Evolutionary conservation across 2,888 invertebrate species (phyloP).

Genomic region (Troides oblongomaculatus): DNA sequence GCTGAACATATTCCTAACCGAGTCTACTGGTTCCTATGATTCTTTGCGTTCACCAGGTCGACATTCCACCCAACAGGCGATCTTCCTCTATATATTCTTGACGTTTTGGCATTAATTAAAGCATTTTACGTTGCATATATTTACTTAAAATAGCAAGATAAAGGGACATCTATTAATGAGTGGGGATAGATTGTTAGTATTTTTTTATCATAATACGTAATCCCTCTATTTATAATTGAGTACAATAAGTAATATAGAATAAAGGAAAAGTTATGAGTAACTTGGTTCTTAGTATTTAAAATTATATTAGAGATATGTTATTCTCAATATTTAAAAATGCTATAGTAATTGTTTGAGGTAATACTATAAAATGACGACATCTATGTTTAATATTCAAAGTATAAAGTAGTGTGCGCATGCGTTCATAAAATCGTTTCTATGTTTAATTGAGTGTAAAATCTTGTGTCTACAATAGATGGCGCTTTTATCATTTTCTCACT

Average conservation of each 20-base stretch:
- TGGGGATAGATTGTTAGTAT: background rate
- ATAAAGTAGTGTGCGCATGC: slow-evolving; percentile 23
- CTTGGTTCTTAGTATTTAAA: background rate
- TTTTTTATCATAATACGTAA: too few relatives aligned
- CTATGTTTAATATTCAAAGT: slow-evolving; percentile 8
- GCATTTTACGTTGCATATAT: slow-evolving; percentile 7
- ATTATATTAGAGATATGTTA: background rate
- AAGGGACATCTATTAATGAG: background rate
- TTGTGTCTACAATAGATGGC: slow-evolving; percentile 2
- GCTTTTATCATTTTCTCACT: background rate
- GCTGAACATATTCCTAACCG: too few relatives aligned
- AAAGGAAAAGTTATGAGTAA: background rate
- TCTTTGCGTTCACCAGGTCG: too few relatives aligned
- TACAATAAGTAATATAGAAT: background rate
- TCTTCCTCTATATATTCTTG: too few relatives aligned
- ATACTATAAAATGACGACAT: slow-evolving; percentile 16
- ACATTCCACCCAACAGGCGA: too few relatives aligned
- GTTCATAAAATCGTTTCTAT: background rate
- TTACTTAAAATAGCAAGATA: background rate
- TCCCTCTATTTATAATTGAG: background rate
- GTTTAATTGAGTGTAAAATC: slow-evolving; percentile 10
- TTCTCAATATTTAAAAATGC: too few relatives aligned
- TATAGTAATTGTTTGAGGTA: background rate
- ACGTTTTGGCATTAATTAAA: too few relatives aligned
- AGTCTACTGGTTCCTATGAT: too few relatives aligned